Evolutionary conservation across 2,888 invertebrate species (phyloP).

Genomic region (Thera britannica): DNA sequence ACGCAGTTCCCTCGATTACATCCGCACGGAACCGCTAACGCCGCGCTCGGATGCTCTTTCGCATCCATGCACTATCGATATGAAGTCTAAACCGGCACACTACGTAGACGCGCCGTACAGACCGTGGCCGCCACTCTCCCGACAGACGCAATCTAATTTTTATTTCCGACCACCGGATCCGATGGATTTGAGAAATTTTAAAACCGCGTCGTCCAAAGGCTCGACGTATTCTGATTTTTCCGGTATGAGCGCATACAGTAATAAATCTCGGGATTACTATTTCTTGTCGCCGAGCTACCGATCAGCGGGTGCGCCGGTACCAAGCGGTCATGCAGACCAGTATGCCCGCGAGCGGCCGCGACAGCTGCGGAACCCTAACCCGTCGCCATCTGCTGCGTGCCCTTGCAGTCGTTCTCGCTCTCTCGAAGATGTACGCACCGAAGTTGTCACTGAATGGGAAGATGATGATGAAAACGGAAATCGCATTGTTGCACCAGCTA

Average conservation of each 20-base stretch:
- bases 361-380: constrained; percentile 67
- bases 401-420: constrained; percentile 88
- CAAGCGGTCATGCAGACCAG: constrained; percentile 65
- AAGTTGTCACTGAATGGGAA: constrained; percentile 87
- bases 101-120: constrained; percentile 82
- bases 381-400: constrained; percentile 72
- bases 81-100: constrained; percentile 87
- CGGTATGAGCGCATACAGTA: constrained; percentile 78
- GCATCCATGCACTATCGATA: constrained; percentile 75
- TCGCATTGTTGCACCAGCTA: constrained; percentile 78
- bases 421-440: constrained; percentile 89
- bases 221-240: constrained; percentile 81
- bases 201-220: constrained; percentile 74
- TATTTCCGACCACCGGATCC: constrained; percentile 80
- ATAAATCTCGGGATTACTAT: constrained; percentile 83
- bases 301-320: constrained; percentile 86
- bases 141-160: constrained; percentile 79
- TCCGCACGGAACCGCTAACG: constrained; percentile 77
- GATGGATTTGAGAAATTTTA: constrained; percentile 78
- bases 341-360: constrained; percentile 72
- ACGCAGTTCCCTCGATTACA: constrained; percentile 75
- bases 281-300: constrained; percentile 89
- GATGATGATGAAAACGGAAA: constrained; percentile 87
- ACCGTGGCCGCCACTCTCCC: constrained; percentile 88
- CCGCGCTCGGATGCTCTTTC: constrained; percentile 74